Percentiles rank a stretch among this genome's conserved stretches.
Conservation (phyloP, 2,888 invertebrate species). For the Blomia tropicalis region DNA sequence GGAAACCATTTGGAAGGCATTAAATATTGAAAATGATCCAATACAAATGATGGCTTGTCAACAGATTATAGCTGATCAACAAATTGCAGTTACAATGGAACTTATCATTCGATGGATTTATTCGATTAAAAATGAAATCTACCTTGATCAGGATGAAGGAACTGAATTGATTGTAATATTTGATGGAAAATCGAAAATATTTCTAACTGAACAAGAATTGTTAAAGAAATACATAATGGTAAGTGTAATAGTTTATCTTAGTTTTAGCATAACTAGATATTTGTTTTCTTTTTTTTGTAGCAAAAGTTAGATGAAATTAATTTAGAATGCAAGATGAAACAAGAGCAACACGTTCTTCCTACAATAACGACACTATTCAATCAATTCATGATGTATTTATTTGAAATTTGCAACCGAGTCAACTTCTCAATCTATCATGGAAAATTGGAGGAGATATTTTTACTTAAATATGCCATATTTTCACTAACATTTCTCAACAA, state of each 20-base stretch:
- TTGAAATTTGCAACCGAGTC: not conserved
- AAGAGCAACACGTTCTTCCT: too few species aligned
- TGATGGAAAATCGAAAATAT: not conserved
- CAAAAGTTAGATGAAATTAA: not conserved
- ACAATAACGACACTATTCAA: not conserved
- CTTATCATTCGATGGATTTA: not conserved
- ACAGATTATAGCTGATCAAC: not conserved
- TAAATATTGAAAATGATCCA: not conserved
- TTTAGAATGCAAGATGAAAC: not conserved
- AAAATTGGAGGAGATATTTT: not conserved
- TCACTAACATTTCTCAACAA: not conserved
- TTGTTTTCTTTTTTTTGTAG: not conserved
- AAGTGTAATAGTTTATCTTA: not conserved
- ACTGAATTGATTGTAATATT: not conserved
- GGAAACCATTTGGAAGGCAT: not conserved
- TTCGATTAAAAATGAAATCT: not conserved
- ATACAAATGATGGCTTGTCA: not conserved
- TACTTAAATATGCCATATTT: constrained; percentile 6
- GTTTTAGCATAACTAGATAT: not conserved
- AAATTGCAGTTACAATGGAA: not conserved
- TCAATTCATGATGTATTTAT: not conserved
- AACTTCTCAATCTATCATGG: not conserved
- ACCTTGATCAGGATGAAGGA: not conserved
- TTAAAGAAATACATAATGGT: not conserved
- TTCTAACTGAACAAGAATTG: not conserved